Evolutionary conservation across 35 echinoderm and acorn worm genomes (phyloP), one percentile per base, ranked within the genome.

Genomic region (Diadema setosum): DNA sequence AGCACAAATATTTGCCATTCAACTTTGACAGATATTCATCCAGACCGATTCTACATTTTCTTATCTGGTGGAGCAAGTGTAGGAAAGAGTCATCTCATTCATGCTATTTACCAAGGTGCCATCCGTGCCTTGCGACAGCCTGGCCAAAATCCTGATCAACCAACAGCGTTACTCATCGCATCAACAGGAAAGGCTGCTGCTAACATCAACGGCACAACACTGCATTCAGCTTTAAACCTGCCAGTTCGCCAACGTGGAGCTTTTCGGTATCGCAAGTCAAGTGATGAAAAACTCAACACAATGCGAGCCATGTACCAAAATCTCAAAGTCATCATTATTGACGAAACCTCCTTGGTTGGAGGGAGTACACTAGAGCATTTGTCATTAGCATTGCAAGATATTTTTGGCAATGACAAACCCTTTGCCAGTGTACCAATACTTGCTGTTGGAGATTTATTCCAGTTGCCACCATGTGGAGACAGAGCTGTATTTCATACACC

Each of bases 281-380:
- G 36, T 14, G 36, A 57, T 49, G 65, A 84, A 20, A 70, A 35
- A 50, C 27, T 83, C 2, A 91, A 84, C 35, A 91, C 88, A 44
- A 26, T 91, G 39, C 58, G 41, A 30, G 41, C 41, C 15, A 91
- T 26, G 32, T 91, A 49, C 17, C 65, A 43, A 70, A n/a, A 83
- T 42, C 39, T 91, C 26, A 56, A 83, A 20, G 33, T 91, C 20
- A 36, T 91, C 1, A 34, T 91, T 18, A 91, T 91, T 74, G 88
- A 91, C 75, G 88, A 91, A 84, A 55, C 84, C 29, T 91, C 88
- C 3, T 46, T 91, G 80, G 88, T 91, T 35, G 80, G 88, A 5
- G 46, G 46, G 46, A 50, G 46, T 50, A 27, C 61, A n/a, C 41
- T 85, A 5, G 11, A 58, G 39, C 20, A 58, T 15, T 31, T 85